Percentiles rank a stretch among this genome's conserved stretches.
Conservation (phyloP, 1,140 invertebrate species). For the Odontomachus brunneus region DNA sequence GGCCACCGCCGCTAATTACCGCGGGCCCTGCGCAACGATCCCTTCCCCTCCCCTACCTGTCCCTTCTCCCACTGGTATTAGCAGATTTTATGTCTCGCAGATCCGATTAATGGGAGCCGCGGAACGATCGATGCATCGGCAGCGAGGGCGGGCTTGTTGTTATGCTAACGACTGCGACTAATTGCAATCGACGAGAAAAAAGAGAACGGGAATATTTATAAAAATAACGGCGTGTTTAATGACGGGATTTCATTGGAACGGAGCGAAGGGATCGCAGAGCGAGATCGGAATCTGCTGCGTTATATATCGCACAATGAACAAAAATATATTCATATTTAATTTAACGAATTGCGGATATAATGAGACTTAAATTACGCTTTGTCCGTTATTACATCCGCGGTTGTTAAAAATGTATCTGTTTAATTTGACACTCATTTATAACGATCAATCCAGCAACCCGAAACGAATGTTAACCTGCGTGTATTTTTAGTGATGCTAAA, state of each 20-base stretch:
- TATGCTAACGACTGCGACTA: conserved; percentile 42
- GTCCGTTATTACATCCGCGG: too few relatives aligned
- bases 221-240: conserved; percentile 20
- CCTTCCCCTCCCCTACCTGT: too few relatives aligned
- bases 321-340: too few relatives aligned
- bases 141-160: conserved; percentile 19
- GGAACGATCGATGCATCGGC: conserved; percentile 41
- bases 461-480: too few relatives aligned
- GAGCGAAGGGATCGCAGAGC: not conserved
- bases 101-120: conserved; percentile 63
- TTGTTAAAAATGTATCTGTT: not conserved
- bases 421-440: not conserved
- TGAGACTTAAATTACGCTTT: too few relatives aligned
- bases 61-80: conserved; percentile 42
- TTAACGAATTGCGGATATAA: too few relatives aligned
- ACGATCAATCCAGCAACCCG: not conserved
- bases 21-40: not conserved
- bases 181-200: conserved; percentile 23
- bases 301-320: not conserved
- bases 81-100: conserved; percentile 67
- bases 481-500: too few relatives aligned
- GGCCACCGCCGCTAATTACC: conserved; percentile 66
- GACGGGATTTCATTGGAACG: not conserved
- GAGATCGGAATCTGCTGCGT: too few relatives aligned
- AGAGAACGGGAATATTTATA: conserved; percentile 38